Conservation (phyloP, 2,888 invertebrate species). For the Macropis europaea region DNA sequence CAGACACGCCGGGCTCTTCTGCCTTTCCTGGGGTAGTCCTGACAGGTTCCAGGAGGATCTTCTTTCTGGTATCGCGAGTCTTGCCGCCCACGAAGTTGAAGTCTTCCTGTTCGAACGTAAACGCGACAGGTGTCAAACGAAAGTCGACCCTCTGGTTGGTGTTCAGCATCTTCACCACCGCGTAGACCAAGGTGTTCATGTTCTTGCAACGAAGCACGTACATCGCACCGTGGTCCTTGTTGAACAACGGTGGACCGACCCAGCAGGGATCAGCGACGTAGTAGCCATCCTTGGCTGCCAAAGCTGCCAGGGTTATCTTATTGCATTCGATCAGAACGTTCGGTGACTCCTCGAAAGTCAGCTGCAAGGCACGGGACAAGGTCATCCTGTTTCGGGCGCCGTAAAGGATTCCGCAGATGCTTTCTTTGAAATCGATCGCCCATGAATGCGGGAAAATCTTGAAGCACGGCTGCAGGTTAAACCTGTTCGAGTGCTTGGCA, state of each 20-base stretch:
- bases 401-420: slow-evolving; percentile 70
- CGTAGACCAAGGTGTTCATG: slow-evolving; percentile 69
- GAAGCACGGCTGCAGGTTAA: slow-evolving; percentile 66
- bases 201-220: slow-evolving; percentile 74
- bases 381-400: slow-evolving; percentile 55
- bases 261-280: slow-evolving; percentile 73
- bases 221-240: slow-evolving; percentile 68
- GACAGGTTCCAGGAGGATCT: slow-evolving; percentile 60
- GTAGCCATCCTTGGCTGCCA: slow-evolving; percentile 66
- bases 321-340: slow-evolving; percentile 72
- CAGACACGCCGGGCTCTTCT: slow-evolving; percentile 15
- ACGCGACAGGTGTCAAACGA: slow-evolving; percentile 66
- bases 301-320: slow-evolving; percentile 62
- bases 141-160: slow-evolving; percentile 71
- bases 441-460: slow-evolving; percentile 72
- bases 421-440: slow-evolving; percentile 66
- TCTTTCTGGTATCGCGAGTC: slow-evolving; percentile 18
- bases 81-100: slow-evolving; percentile 5
- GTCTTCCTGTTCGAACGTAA: slow-evolving; percentile 58
- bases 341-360: slow-evolving; percentile 56
- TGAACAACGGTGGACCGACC: slow-evolving; percentile 74
- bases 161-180: slow-evolving; percentile 73
- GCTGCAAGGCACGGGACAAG: slow-evolving; percentile 58
- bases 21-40: slow-evolving; percentile 58
- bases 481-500: slow-evolving; percentile 62